A percentile compares a stretch with the other conserved stretches of the same genome.
phyloP scores from a whole-genome alignment of 2,113 vertebrate species.

The Crotalus tigris region DNA sequence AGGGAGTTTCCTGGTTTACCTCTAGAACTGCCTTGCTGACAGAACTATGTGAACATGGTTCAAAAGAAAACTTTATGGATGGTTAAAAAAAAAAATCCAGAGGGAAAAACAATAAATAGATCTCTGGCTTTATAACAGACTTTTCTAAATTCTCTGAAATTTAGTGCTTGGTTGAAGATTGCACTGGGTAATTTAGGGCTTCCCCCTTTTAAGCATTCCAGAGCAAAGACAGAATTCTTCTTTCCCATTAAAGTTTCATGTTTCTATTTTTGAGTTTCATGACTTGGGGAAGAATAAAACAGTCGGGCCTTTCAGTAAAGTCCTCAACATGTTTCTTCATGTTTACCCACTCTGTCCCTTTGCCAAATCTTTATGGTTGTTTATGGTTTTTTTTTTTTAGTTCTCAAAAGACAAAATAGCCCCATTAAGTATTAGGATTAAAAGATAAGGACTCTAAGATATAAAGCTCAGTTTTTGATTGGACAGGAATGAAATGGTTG shows the following conservation, averaged over 20 bases:
- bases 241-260: slow-evolving; percentile 47
- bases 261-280: slow-evolving; percentile 44
- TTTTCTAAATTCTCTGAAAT: slow-evolving; percentile 21
- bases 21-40: neutral
- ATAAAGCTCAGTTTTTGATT: neutral
- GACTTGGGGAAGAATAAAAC: slow-evolving; percentile 42
- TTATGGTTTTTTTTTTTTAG: neutral
- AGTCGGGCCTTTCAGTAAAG: slow-evolving; percentile 16
- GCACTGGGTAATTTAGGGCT: slow-evolving; percentile 40
- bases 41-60: neutral
- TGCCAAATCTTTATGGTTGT: slow-evolving; percentile 36
- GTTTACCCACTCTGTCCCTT: slow-evolving; percentile 49
- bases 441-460: slow-evolving; percentile 7
- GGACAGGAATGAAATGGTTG: neutral
- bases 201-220: slow-evolving; percentile 38
- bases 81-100: slow-evolving; percentile 4
- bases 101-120: neutral
- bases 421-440: slow-evolving; percentile 32
- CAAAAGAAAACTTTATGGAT: neutral
- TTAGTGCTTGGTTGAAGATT: slow-evolving; percentile 17
- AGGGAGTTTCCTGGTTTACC: neutral
- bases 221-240: slow-evolving; percentile 48
- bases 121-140: neutral
- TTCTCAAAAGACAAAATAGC: slow-evolving; percentile 49
- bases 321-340: slow-evolving; percentile 51